A percentile compares a stretch with the other conserved stretches of the same genome.
Conservation (phyloP, 2,888 invertebrate genomes). For the Lasioglossum leucozonium region DNA sequence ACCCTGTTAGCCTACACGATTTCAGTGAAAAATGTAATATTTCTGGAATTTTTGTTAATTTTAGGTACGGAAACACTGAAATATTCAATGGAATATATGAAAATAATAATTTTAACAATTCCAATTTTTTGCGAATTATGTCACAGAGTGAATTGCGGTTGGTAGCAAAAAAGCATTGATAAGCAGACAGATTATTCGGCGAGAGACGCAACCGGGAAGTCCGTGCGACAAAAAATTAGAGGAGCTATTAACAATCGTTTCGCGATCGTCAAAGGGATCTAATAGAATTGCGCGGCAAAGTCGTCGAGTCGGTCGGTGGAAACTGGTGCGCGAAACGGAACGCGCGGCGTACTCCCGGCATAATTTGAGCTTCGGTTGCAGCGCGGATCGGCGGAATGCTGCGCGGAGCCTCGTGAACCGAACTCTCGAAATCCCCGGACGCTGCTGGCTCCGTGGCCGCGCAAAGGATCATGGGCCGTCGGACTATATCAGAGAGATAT, state of each 20-base stretch:
- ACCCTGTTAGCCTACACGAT: no score
- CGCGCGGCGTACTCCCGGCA: slow-evolving; percentile 31
- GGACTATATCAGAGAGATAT: slow-evolving; percentile 65
- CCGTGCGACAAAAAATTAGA: no score
- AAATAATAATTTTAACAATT: no score
- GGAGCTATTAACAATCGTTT: background rate
- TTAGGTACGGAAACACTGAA: no score
- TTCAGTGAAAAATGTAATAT: no score
- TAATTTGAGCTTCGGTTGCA: slow-evolving; percentile 59
- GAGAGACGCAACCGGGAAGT: no score
- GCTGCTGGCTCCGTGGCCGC: slow-evolving; percentile 27
- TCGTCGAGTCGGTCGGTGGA: slow-evolving; percentile 44
- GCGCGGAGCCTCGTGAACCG: slow-evolving; percentile 51
- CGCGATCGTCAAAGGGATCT: background rate
- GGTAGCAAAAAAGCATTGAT: no score
- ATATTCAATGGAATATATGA: no score
- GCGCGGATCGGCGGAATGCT: slow-evolving; percentile 39
- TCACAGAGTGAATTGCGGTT: no score
- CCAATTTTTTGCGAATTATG: no score
- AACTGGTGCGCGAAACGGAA: slow-evolving; percentile 19
- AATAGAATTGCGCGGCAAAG: background rate
- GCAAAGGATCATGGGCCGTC: slow-evolving; percentile 34
- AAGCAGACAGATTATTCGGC: no score
- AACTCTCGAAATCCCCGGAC: slow-evolving; percentile 60
- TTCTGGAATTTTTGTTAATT: no score